Base-by-base conservation (phyloP, 2,888 invertebrate species). In the Aphrophora alni region DNA sequence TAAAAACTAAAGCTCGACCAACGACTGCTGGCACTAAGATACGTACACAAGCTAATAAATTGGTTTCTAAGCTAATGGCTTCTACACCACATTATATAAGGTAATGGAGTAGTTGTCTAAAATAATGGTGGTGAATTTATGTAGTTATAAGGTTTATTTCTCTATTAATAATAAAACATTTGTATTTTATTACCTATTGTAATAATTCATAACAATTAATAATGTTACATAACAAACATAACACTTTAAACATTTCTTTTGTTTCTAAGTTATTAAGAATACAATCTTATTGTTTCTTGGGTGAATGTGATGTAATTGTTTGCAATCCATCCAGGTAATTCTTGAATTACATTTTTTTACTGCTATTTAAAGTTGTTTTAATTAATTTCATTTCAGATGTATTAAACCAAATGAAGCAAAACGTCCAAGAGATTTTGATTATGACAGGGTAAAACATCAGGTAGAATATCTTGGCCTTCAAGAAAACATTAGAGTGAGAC, bases 71-170 rank as follows among this genome's bases (percentile, higher is more conserved):
- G 85, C 90, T 98, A 17, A 94, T 94, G 92, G 94, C 94, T 86
- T 97, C 97, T 89, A 96, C 97, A 87, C 97, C 97, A 0, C 96
- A 96, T 0, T 98, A 97, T 88, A 95, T 98, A 85, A 91, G 97
- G 81, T 88, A 25, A 26, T 27, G n/a, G n/a, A n/a, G 44, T 12
- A 14, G 28, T 33, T 5, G 28, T 24, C 5, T 21, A 68, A n/a
- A n/a, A n/a, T n/a, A n/a, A n/a, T n/a, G n/a, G n/a, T n/a, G n/a
- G n/a, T n/a, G n/a, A n/a, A n/a, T n/a, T n/a, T n/a, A n/a, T n/a
- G n/a, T n/a, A n/a, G n/a, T n/a, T n/a, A n/a, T n/a, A n/a, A n/a
- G n/a, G n/a, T n/a, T n/a, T n/a, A n/a, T n/a, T n/a, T n/a, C n/a
- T n/a, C n/a, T n/a, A n/a, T n/a, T n/a, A n/a, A n/a, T n/a, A n/a